phyloP scores from a whole-genome alignment of 2,888 invertebrate genomes.

The Synanthedon formicaeformis region DNA sequence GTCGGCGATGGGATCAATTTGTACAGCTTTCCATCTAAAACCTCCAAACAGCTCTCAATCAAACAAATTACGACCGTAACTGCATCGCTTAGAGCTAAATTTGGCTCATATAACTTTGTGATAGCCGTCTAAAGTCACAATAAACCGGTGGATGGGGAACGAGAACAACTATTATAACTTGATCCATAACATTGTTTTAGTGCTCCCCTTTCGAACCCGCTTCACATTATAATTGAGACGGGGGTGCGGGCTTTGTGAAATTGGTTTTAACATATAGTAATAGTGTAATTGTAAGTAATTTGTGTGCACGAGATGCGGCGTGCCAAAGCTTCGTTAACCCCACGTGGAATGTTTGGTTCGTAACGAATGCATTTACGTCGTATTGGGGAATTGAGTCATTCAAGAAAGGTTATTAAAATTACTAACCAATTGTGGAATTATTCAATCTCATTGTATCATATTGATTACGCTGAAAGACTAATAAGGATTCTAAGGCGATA shows the following conservation, averaged over 20 bases:
- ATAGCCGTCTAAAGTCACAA: slow-evolving; percentile 33
- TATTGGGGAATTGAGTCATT: background rate
- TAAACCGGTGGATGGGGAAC: slow-evolving; percentile 37
- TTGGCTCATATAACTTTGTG: slow-evolving; percentile 19
- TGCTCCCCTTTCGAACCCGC: slow-evolving; percentile 10
- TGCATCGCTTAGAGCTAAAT: slow-evolving; percentile 25
- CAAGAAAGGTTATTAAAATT: no score
- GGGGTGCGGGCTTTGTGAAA: slow-evolving; percentile 11
- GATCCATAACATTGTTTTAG: slow-evolving; percentile 18
- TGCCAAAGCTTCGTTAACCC: slow-evolving; percentile 31
- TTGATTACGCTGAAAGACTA: no score
- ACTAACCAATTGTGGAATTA: no score
- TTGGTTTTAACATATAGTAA: slow-evolving; percentile 20
- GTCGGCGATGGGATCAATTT: slow-evolving; percentile 38
- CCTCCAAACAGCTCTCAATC: slow-evolving; percentile 14
- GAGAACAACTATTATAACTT: slow-evolving; percentile 28
- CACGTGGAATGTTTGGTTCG: slow-evolving; percentile 12
- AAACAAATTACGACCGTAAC: slow-evolving; percentile 36
- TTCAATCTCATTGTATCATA: no score
- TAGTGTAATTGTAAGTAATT: slow-evolving; percentile 42
- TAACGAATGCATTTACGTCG: background rate
- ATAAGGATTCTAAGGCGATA: no score
- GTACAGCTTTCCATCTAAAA: slow-evolving; percentile 42
- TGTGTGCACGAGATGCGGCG: slow-evolving; percentile 40
- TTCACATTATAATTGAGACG: slow-evolving; percentile 6